Evolutionary conservation across 2,113 vertebrate species (phyloP), one percentile per base, ranked within the genome.

Genomic region (Girardinichthys multiradiatus): DNA sequence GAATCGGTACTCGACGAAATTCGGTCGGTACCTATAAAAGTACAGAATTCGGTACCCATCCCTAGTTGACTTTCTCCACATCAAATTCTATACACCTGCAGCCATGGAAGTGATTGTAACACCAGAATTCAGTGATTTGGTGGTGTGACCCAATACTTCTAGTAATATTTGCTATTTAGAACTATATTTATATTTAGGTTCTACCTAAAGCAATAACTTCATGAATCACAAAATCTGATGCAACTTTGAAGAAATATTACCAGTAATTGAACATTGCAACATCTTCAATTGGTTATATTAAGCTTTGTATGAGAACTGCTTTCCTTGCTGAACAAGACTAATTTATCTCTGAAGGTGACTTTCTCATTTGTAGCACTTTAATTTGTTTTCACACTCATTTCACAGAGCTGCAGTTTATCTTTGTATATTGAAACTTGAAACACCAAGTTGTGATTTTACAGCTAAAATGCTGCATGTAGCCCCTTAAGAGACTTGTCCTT

Each of bases 401-500:
- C n/a, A n/a, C n/a, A n/a, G n/a, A n/a, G 21, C 17, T 39, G 57
- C 24, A 51, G 12, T 14, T 72, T 19, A 31, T 30, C 29, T 30
- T 30, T 19, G 17, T 30, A 60, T 14, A 15, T 17, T 30, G 15
- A 69, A 72, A 74, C 69, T 57, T 29, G 24, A 13, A 82, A 26
- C 42, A 75, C 21, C 62, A 39, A 6, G 60, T n/a, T 33, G 24
- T 39, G 51, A 64, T 9, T 11, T 57, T 24, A 27, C 10, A 81
- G 54, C 19, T 28, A 62, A 57, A 62, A 51, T 5, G 29, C 39
- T 64, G 27, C 28, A 33, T 42, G 30, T 26, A 9, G 42, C 27
- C 45, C 62, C 67, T 39, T 64, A 37, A 67, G 64, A 69, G 30
- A 58, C n/a, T 58, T 37, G 76, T 77, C 54, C 14, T 62, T 74